A percentile compares a stretch with the other conserved stretches of the same genome.
Conservation (phyloP, 2,888 invertebrate species). For the Fissipunctia ypsillon region DNA sequence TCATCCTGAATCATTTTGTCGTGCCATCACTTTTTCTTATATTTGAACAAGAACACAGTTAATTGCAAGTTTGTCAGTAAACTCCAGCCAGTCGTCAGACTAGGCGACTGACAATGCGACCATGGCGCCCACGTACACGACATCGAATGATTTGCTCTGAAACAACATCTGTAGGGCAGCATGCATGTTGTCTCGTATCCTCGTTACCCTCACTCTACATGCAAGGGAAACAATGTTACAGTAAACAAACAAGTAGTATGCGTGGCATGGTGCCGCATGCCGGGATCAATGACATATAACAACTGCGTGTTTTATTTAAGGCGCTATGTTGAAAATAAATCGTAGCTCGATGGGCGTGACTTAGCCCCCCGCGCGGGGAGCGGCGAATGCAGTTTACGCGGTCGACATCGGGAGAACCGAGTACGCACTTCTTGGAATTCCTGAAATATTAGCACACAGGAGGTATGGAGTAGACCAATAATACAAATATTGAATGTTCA, state of each 20-base stretch:
- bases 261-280: background rate
- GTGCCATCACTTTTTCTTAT: background rate
- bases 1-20: background rate
- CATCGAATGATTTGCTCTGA: slow-evolving; percentile 6
- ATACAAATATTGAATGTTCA: too few species aligned
- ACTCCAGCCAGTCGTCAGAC: background rate
- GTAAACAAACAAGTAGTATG: slow-evolving; percentile 17
- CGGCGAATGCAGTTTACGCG: too few species aligned
- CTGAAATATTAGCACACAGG: too few species aligned
- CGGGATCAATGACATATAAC: slow-evolving; percentile 7
- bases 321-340: too few species aligned
- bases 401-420: too few species aligned
- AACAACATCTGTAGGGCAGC: background rate
- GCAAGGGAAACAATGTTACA: slow-evolving; percentile 9
- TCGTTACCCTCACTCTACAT: background rate
- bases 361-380: too few species aligned
- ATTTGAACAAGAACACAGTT: background rate
- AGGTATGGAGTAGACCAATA: too few species aligned
- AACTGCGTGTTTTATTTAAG: background rate
- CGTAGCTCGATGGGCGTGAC: too few species aligned
- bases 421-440: too few species aligned
- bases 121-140: too few species aligned
- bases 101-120: background rate
- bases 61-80: background rate
- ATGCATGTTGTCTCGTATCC: background rate